Base-by-base conservation (phyloP, 2,113 vertebrate genomes). In the Epinephelus fuscoguttatus region DNA sequence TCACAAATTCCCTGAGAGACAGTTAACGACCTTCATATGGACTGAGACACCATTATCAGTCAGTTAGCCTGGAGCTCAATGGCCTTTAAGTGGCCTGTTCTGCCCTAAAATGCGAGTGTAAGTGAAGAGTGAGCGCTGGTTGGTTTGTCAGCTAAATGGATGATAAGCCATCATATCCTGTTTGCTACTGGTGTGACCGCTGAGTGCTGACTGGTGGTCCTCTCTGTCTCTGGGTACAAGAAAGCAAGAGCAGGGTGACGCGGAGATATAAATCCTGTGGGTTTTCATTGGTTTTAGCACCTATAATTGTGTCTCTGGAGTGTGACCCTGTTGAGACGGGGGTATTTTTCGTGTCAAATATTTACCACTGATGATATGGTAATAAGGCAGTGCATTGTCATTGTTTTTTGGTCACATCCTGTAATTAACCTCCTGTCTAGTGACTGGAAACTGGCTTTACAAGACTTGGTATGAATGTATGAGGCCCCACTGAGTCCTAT, bases 1-100 rank as follows among this genome's bases (percentile, higher is more conserved):
- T 85, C 84, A 47, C 84, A 53, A 67, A 85, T 87, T 87, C 80
- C 73, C 85, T 11, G 42, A 81, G 83, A 88, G 82, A 69, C 79
- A 18, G 83, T 89, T 84, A 90, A 93, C 6, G 59, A 56, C 83
- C 66, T 71, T 84, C 75, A 30, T 33, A 42, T 82, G 67, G 69
- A 11, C 89, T 30, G 14, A 55, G 72, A 74, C 42, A 11, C 70
- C 37, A 81, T 89, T 89, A 88, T 63, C 57, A 78, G 78, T 71
- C 78, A 0, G 80, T 89, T 75, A 88, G 71, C 84, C 84, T 71
- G 56, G 23, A 81, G 85, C 72, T 71, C 66, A 19, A 50, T 72
- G 21, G 82, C 60, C 72, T 84, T 82, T 84, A 86, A 91, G 80
- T 78, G 84, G 60, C 7, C 75, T 69, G 57, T 45, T 68, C 57